Percentiles rank a stretch among this genome's conserved stretches.
Evolutionary conservation across 2,888 invertebrate genomes (phyloP).

Genomic region (Caenorhabditis becei): DNA sequence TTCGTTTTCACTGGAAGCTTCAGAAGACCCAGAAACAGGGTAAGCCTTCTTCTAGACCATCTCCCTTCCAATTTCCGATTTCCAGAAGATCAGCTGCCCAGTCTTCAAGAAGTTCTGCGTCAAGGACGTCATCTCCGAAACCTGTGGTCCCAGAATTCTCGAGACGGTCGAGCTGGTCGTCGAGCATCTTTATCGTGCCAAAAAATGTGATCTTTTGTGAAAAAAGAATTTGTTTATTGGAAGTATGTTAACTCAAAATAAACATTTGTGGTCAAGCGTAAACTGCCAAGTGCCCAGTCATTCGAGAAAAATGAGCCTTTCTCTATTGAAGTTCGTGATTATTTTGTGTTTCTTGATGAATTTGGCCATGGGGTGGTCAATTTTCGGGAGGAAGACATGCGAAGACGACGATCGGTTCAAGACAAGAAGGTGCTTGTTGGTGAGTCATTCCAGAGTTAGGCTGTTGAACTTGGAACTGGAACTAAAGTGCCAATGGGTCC

Average conservation of each 20-base stretch:
- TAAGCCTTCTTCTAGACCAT: not conserved
- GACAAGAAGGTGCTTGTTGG: not conserved
- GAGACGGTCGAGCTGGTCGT: not conserved
- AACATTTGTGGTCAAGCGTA: too few relatives aligned
- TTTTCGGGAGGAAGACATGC: not conserved
- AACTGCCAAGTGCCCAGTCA: not conserved
- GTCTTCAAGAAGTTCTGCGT: not conserved
- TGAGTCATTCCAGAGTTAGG: not conserved
- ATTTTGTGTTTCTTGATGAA: not conserved
- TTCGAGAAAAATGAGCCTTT: not conserved
- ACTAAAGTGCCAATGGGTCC: too few relatives aligned
- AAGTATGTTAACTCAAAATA: too few relatives aligned
- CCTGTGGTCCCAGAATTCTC: not conserved
- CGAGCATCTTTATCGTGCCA: not conserved
- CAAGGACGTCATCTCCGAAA: not conserved
- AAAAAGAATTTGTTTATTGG: too few relatives aligned
- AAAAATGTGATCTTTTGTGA: not conserved
- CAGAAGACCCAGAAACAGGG: not conserved
- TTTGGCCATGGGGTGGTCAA: not conserved
- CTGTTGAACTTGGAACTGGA: too few relatives aligned
- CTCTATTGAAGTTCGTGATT: not conserved
- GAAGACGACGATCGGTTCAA: not conserved
- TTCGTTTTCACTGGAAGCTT: not conserved
- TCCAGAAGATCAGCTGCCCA: not conserved
- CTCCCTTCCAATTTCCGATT: not conserved